These are phyloP conservation scores for Hanleya hanleyi DNA, from an alignment of 2,888 invertebrate species.

Conservation along the genomic window DNA sequence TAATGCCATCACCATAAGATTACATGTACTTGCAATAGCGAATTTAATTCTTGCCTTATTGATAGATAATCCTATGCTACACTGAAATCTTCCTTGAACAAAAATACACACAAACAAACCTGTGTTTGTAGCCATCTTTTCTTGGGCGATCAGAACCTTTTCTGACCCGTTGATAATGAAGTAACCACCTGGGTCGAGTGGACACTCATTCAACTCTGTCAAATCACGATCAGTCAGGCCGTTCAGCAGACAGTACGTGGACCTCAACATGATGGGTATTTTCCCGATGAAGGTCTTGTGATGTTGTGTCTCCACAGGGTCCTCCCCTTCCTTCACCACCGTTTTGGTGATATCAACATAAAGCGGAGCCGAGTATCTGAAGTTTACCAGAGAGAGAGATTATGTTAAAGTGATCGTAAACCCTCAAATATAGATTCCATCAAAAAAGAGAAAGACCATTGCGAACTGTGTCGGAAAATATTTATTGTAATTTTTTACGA, in stretches of 20 bases:
- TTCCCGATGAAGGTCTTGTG: conserved; percentile 86
- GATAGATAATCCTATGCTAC: too few species aligned
- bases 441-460: too few species aligned
- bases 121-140: conserved; percentile 99
- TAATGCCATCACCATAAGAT: too few species aligned
- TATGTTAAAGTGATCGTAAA: neutral
- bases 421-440: neutral
- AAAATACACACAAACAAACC: conserved; percentile 56
- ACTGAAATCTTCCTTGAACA: too few species aligned
- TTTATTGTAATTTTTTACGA: too few species aligned
- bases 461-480: too few species aligned
- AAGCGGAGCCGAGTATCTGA: conserved; percentile 93
- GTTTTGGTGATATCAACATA: conserved; percentile 99
- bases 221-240: conserved; percentile 98
- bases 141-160: conserved; percentile 98
- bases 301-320: conserved; percentile 85
- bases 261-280: conserved; percentile 99
- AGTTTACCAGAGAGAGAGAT: conserved; percentile 17
- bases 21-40: too few species aligned
- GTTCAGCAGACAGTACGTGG: conserved; percentile 95
- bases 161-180: conserved; percentile 99
- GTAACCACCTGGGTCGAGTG: conserved; percentile 99
- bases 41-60: too few species aligned
- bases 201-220: conserved; percentile 99
- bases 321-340: conserved; percentile 88